Conservation (phyloP, 2,797 vertebrate species). For the Pteropus rufus region DNA sequence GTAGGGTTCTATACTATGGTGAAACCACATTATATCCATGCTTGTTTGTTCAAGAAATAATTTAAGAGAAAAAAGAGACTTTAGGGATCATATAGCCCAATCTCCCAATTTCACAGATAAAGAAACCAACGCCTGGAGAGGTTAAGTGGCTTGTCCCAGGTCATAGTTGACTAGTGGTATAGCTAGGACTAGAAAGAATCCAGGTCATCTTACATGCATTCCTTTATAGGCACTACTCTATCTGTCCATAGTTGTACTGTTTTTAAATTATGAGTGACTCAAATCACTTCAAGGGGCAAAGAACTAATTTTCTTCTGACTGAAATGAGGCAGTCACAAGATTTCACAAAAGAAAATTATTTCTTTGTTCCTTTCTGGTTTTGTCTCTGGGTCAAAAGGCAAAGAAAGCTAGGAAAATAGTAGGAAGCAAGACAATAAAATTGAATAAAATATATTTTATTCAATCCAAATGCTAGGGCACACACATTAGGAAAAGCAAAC, state of each 20-base stretch:
- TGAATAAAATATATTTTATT: too few species aligned
- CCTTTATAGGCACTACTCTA: slow-evolving; percentile 30
- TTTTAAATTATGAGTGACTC: slow-evolving; percentile 61
- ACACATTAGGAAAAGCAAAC: background rate
- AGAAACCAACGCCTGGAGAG: slow-evolving; percentile 33
- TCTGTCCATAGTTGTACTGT: slow-evolving; percentile 18
- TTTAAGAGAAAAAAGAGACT: slow-evolving; percentile 31
- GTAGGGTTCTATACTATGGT: background rate
- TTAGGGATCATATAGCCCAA: slow-evolving; percentile 12
- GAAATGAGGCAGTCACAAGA: slow-evolving; percentile 49
- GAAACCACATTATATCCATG: background rate
- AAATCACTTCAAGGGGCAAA: slow-evolving; percentile 52
- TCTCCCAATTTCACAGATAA: slow-evolving; percentile 59
- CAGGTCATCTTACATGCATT: slow-evolving; percentile 50
- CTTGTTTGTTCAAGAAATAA: slow-evolving; percentile 10
- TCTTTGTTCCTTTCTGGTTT: slow-evolving; percentile 41
- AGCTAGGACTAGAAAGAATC: slow-evolving; percentile 36
- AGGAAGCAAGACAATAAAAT: slow-evolving; percentile 6
- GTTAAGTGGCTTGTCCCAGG: slow-evolving; percentile 58
- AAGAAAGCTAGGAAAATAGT: slow-evolving; percentile 16
- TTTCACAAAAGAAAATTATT: slow-evolving; percentile 61
- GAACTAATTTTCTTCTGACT: slow-evolving; percentile 62
- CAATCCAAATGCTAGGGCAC: background rate
- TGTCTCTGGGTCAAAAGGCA: slow-evolving; percentile 40
- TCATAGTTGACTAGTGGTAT: slow-evolving; percentile 47